Base-by-base conservation (phyloP, 2,113 vertebrate species). In the Hydrolagus affinis region DNA sequence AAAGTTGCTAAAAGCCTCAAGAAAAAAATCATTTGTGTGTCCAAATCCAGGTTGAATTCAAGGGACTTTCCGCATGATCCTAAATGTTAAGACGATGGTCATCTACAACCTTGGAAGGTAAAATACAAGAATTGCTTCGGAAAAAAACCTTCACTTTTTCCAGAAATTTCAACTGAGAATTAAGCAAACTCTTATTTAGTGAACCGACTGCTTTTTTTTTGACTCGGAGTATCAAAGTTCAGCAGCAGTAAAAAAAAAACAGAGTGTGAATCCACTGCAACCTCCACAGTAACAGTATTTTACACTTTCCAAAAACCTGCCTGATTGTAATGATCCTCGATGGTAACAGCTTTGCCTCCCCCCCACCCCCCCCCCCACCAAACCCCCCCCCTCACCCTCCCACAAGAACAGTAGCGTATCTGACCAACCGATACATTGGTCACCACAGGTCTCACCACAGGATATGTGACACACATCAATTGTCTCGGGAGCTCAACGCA, bases 231-330 rank as follows among this genome's bases (percentile, higher is more conserved):
- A 83, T 83, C 44, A 59, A 64, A 83, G 25, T 30, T n/a, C n/a
- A n/a, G 60, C 8, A 28, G 14, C 15, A 11, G 10, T 6, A 44
- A 44, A 32, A n/a, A n/a, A n/a, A n/a, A n/a, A n/a, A n/a, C n/a
- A n/a, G n/a, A 80, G 76, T 80, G 23, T 59, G 62, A 83, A 83
- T 66, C 60, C 23, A 9, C 62, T 83, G 62, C 30, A 60, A 66
- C 66, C 30, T 83, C 66, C 66, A 30, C 78, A 83, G 66, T 83
- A 30, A 32, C 62, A 32, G 17, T 66, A 64, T 64, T 68, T 66
- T 83, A 66, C 60, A 66, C 62, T 83, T 83, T 68, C 78, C n/a
- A n/a, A 83, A 30, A 44, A 44, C 62, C n/a, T 83, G 78, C 11
- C 78, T 83, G 78, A 83, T 83, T 83, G 78, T 44, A 44, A 44